Evolutionary conservation across 2,888 invertebrate genomes (phyloP), one percentile per base, ranked within the genome.

Genomic region (Argyresthia albistria): DNA sequence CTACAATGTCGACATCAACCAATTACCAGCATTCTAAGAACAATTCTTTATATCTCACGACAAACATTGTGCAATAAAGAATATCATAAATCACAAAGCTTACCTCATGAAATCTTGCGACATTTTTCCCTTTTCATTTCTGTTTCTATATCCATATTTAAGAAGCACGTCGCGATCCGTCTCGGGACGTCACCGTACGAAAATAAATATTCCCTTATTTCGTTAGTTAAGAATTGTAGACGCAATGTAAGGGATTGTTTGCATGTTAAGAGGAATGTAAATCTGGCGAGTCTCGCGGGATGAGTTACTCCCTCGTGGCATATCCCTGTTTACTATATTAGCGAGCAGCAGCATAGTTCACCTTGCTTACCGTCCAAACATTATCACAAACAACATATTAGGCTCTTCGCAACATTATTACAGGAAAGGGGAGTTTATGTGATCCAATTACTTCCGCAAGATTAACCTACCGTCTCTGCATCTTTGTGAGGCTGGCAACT

Each of bases 51-150:
- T 65, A 72, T 70, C 58, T 59, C 58, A 62, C 58, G 68, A 67
- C 72, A 70, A 73, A 72, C 67, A 66, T 63, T 64, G 64, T 66
- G 69, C 71, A 71, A 71, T 70, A 69, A 69, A 60, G 63, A 60
- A 61, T 57, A 58, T 60, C 65, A 70, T 76, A 73, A 72, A 76
- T 75, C 75, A 73, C 61, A 53, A 54, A 60, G 69, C 60, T 73
- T 70, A 69, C 71, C 53, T 54, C 42, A 46, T 46, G 43, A 47
- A 53, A 53, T 37, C 37, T 50, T 53, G 46, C 12, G 39, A 35
- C 46, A 25, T 49, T 43, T 49, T 49, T 48, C 25, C 50, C n/a
- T 14, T 51, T 42, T 42, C 43, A 50, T 50, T 50, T 16, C 25
- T 50, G 50, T 49, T 35, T n/a, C 11, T 35, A 50, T 16, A 25